phyloP scores from a whole-genome alignment of 2,113 vertebrate genomes.

The Meles meles region DNA sequence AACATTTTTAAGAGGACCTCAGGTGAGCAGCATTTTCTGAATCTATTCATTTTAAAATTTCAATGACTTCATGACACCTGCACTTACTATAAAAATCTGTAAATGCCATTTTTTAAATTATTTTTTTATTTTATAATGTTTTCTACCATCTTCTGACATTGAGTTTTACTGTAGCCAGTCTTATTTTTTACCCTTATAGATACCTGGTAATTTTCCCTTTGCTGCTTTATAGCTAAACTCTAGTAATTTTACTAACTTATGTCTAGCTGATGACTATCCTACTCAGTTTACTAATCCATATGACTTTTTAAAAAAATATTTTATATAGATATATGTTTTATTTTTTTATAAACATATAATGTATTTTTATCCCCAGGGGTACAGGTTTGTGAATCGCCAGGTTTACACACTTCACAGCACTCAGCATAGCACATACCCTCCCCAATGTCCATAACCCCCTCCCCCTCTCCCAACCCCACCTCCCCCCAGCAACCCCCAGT shows the following conservation, averaged over 20 bases:
- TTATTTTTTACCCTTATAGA: neutral
- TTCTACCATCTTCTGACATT: neutral
- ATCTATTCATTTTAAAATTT: neutral
- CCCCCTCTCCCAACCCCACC: too few relatives aligned
- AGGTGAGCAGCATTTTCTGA: neutral
- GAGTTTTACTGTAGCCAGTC: neutral
- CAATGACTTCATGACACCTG: neutral
- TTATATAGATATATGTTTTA: too few relatives aligned
- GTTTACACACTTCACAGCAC: too few relatives aligned
- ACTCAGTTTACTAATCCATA: neutral
- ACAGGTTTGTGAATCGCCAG: too few relatives aligned
- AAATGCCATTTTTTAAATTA: neutral
- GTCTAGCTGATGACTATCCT: neutral
- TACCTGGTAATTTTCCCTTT: neutral
- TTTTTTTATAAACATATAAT: too few relatives aligned
- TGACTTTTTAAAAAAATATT: too few relatives aligned
- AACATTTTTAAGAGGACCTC: neutral
- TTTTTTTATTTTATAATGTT: neutral
- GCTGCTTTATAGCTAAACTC: neutral
- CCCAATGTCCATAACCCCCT: too few relatives aligned
- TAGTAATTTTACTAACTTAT: neutral
- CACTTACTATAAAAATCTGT: neutral
- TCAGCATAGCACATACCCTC: too few relatives aligned
- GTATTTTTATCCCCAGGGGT: too few relatives aligned
- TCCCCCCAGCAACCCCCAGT: too few relatives aligned